phyloP scores from a whole-genome alignment of 1,140 invertebrate genomes.

The Drosophila gunungcola region DNA sequence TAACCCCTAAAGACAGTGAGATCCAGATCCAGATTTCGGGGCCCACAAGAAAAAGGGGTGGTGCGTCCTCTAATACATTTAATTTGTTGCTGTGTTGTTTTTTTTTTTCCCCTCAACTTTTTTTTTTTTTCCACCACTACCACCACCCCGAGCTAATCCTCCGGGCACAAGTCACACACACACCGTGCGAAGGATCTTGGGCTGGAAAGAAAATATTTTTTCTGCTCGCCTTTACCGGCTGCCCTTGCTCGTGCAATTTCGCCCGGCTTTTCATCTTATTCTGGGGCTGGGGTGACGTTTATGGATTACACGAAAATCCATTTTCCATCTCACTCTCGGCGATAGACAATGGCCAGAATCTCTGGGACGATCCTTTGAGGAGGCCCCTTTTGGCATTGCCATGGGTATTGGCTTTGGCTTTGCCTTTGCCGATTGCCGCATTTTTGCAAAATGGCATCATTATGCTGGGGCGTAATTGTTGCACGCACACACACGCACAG shows the following conservation, averaged over 20 bases:
- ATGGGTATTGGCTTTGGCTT: slow-evolving; percentile 14
- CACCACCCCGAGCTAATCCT: slow-evolving; percentile 64
- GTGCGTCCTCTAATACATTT: slow-evolving; percentile 75
- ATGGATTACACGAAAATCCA: slow-evolving; percentile 82
- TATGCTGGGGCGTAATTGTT: slow-evolving; percentile 81
- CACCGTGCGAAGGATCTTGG: slow-evolving; percentile 28
- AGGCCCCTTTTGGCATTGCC: slow-evolving; percentile 31
- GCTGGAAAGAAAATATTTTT: slow-evolving; percentile 61
- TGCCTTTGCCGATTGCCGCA: slow-evolving; percentile 36
- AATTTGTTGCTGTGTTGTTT: slow-evolving; percentile 76
- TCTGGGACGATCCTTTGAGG: slow-evolving; percentile 34
- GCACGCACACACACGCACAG: slow-evolving; percentile 28
- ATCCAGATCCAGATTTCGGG: slow-evolving; percentile 36
- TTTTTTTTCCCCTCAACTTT: slow-evolving; percentile 28
- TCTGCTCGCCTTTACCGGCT: slow-evolving; percentile 59
- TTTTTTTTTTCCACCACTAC: slow-evolving; percentile 23
- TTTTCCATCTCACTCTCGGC: slow-evolving; percentile 33
- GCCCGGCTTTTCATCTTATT: slow-evolving; percentile 30
- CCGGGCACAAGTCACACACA: slow-evolving; percentile 62
- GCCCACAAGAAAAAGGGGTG: slow-evolving; percentile 69
- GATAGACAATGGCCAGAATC: slow-evolving; percentile 45
- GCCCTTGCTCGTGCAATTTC: slow-evolving; percentile 59
- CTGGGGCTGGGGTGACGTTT: slow-evolving; percentile 72
- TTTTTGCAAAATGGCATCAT: slow-evolving; percentile 73
- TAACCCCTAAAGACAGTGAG: slow-evolving; percentile 40